Evolutionary conservation across 2,797 vertebrate species (phyloP).

Genomic region (Chiropotes sagulatus): DNA sequence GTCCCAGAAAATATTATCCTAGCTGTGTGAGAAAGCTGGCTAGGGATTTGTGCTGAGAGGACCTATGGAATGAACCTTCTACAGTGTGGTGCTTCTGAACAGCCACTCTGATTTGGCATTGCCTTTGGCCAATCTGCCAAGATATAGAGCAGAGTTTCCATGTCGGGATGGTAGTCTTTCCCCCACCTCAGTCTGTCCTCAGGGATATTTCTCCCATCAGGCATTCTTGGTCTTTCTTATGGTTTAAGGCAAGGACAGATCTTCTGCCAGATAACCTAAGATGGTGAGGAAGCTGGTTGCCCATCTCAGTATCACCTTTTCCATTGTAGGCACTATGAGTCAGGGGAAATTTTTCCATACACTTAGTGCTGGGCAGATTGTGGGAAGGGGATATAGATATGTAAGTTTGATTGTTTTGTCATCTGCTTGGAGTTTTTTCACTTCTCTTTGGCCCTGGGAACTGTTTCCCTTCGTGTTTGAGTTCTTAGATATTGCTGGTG

Average conservation of each 20-base stretch:
- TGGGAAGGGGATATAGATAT: neutral
- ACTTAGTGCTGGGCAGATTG: neutral
- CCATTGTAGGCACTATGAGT: neutral
- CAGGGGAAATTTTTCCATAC: neutral
- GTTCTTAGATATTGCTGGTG: neutral
- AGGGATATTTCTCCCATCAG: neutral
- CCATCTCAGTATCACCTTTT: neutral
- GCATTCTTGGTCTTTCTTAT: neutral
- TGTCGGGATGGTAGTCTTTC: neutral
- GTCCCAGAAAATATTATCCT: neutral
- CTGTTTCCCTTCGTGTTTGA: neutral
- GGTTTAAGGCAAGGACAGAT: neutral
- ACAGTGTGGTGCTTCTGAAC: neutral
- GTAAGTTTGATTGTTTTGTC: neutral
- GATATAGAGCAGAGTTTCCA: neutral
- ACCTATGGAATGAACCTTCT: neutral
- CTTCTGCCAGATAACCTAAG: neutral
- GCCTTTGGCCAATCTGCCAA: neutral
- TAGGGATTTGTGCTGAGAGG: neutral
- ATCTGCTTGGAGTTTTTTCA: neutral
- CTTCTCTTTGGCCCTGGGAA: neutral
- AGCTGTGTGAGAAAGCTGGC: neutral
- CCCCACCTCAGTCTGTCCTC: neutral
- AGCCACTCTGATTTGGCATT: neutral
- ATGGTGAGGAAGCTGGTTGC: neutral